Percentiles rank a stretch among this genome's conserved stretches.
phyloP scores from a whole-genome alignment of 2,113 vertebrate species.

The Aleadryas rufinucha region DNA sequence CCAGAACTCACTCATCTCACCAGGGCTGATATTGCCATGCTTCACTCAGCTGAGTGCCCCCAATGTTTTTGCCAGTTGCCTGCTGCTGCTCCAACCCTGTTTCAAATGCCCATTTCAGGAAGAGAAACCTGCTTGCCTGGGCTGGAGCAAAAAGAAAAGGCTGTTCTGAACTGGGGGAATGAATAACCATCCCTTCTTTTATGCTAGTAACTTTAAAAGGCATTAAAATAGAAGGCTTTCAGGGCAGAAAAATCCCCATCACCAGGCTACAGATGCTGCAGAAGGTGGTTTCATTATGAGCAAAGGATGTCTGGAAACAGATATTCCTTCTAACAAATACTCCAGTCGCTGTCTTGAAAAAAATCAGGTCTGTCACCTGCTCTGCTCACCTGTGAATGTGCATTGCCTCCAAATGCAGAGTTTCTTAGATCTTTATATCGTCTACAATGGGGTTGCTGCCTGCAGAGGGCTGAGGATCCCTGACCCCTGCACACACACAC shows the following conservation, averaged over 20 bases:
- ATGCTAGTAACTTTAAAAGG: neutral
- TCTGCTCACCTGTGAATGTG: neutral
- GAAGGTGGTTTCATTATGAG: neutral
- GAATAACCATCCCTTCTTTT: neutral
- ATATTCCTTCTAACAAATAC: neutral
- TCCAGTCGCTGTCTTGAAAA: neutral
- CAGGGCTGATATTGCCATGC: neutral
- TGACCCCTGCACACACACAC: neutral
- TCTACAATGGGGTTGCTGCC: neutral
- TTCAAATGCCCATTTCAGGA: neutral
- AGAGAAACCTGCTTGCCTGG: neutral
- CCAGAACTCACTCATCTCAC: neutral
- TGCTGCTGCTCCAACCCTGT: neutral
- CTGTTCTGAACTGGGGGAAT: neutral
- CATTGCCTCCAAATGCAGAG: neutral
- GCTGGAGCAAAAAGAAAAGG: neutral
- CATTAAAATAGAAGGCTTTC: neutral
- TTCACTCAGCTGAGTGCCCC: neutral
- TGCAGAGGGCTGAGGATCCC: neutral
- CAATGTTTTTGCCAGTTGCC: neutral
- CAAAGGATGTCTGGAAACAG: neutral
- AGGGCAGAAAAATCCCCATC: neutral
- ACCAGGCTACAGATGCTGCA: neutral
- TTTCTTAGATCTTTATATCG: neutral
- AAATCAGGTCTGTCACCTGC: neutral